Evolutionary conservation across 2,113 vertebrate genomes (phyloP), one percentile per base, ranked within the genome.

Genomic region (Recurvirostra avosetta): DNA sequence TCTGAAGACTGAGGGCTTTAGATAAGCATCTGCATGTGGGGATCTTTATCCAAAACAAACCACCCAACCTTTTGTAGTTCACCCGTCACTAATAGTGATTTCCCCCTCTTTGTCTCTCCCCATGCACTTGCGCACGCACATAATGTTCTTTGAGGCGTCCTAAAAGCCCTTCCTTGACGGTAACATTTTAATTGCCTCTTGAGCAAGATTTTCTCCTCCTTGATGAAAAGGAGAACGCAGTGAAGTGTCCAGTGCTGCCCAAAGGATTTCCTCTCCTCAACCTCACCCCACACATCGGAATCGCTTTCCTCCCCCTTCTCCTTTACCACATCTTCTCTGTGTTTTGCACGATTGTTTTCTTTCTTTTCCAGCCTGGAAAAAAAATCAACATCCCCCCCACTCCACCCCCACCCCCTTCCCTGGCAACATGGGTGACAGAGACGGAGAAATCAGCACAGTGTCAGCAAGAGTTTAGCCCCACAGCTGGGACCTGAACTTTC

Each of bases 401-500:
- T 6, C 3, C 8, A 38, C 38, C 38, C 38, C 38, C 38, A 38
- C 38, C 38, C 15, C 11, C 6, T 16, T 27, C 26, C 62, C 70
- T 52, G 49, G 58, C 41, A 89, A 49, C 0, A 0, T 88, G 80
- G 83, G 94, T 92, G 91, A 97, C 79, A 92, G 68, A 95, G 79
- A 59, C 4, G 0, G 71, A 86, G 81, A 91, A 92, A 94, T 92
- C 91, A 90, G 73, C 76, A 41, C 70, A 29, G n/a, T 85, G 83
- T 95, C 86, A 92, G 89, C 70, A 76, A 72, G 88, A 94, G 89
- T 95, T 97, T 96, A 90, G 89, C 92, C 95, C 93, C 26, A 0
- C 91, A 94, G 84, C 84, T 97, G 94, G 91, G 91, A 95, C 86
- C 50, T 94, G 92, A 95, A 94, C 94, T 87, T 96, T 66, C 49